These are phyloP conservation scores for Melanerpes formicivorus DNA, from an alignment of 2,113 vertebrate genomes.

Conservation along the genomic window DNA sequence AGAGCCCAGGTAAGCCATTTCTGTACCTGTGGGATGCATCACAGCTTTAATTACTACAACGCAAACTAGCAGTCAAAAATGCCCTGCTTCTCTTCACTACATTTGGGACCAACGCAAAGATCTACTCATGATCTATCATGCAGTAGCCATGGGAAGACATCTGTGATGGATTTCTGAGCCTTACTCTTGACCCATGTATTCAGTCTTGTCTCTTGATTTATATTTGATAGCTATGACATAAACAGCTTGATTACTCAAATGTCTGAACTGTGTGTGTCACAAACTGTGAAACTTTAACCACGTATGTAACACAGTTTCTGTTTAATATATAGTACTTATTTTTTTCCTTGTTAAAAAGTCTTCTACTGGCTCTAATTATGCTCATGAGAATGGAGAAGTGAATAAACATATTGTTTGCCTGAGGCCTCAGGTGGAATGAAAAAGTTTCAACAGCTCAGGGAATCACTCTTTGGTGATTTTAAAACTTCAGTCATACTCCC, in stretches of 20 bases:
- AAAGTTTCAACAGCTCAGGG: background rate
- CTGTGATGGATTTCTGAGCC: background rate
- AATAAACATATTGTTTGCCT: background rate
- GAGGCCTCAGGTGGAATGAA: background rate
- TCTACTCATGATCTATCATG: background rate
- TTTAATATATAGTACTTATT: background rate
- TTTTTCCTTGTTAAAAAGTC: background rate
- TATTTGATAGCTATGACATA: background rate
- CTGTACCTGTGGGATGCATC: background rate
- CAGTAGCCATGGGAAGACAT: background rate
- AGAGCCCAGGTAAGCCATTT: background rate
- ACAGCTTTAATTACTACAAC: background rate
- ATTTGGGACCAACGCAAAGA: background rate
- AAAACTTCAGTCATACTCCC: background rate
- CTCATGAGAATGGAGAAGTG: background rate
- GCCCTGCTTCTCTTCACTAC: background rate
- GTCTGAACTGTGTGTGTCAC: background rate
- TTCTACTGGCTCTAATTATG: background rate
- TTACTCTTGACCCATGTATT: background rate
- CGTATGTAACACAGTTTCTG: background rate
- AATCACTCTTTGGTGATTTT: background rate
- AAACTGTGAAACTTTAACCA: background rate
- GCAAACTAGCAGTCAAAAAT: background rate
- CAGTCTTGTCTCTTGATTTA: fast-evolving
- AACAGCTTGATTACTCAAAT: background rate